Base-by-base conservation (phyloP, 2,888 invertebrate genomes). In the Mimas tiliae region DNA sequence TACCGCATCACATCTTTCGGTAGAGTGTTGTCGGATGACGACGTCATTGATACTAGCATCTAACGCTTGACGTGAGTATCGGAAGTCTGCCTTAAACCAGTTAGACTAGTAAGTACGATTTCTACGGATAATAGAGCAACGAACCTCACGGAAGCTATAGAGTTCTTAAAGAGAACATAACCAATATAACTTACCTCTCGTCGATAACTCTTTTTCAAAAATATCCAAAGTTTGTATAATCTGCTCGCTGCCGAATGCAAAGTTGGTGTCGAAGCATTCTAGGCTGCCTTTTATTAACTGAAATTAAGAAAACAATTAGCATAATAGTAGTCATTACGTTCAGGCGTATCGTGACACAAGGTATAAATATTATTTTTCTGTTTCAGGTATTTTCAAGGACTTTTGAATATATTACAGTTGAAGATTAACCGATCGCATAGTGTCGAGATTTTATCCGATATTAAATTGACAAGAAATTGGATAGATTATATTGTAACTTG, bases 181-280 rank as follows among this genome's bases (percentile, higher is more conserved):
- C 11, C 6, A 62, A 34, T 16, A 0, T n/a, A 16, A 11, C 67
- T 77, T 88, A 85, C 92, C 93, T 86, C 95, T 90, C 0, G 79
- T 72, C 0, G 78, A 81, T 0, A 96, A 75, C 73, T 95, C 95
- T 71, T 90, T 92, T 67, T 95, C 95, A 64, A 95, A 94, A 19
- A 94, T 81, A 52, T 94, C 92, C 48, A 95, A 64, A 0, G 92
- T 94, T 19, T 87, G 87, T 0, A 95, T 69, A 0, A 94, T 91
- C 62, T 94, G 91, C 12, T 94, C 91, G 55, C 94, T 94, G 67
- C 93, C 93, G 63, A 83, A 92, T 0, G 88, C 91, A 68, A 93
- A 93, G 74, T 92, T 93, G 0, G 93, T 93, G 70, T 93, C 93
- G 73, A 93, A 93, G 68, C 93, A 93, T 68, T 93, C 93, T 62